A percentile compares a stretch with the other conserved stretches of the same genome.
Conservation (phyloP, 2,113 vertebrate genomes). For the Mus pahari region DNA sequence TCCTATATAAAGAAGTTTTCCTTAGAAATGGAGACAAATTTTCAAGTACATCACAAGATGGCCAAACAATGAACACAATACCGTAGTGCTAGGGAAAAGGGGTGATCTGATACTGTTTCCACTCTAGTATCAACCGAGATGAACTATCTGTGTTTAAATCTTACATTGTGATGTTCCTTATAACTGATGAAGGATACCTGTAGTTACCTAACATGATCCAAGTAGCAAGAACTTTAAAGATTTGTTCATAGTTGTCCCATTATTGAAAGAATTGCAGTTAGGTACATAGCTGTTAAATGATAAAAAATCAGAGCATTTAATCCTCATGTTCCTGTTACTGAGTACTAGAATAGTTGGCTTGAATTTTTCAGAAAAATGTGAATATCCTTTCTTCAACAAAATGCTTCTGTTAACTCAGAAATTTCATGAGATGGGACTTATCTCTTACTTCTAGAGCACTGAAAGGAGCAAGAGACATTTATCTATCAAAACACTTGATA, state of each 20-base stretch:
- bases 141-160: not conserved
- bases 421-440: not conserved
- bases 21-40: not conserved
- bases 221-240: not conserved
- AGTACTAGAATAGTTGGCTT: not conserved
- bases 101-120: slow-evolving; percentile 28
- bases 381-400: not conserved
- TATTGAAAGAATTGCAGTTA: not conserved
- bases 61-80: not conserved
- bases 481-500: not conserved
- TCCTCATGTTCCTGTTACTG: not conserved
- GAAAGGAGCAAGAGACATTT: not conserved
- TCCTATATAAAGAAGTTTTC: not conserved
- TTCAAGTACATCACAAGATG: not conserved
- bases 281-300: not conserved
- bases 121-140: slow-evolving; percentile 51
- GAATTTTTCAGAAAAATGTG: slow-evolving; percentile 31
- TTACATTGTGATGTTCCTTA: slow-evolving; percentile 19
- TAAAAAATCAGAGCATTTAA: slow-evolving; percentile 33
- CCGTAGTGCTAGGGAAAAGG: not conserved
- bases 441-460: not conserved
- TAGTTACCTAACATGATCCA: not conserved
- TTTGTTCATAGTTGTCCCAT: not conserved
- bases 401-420: not conserved
- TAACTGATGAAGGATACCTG: slow-evolving; percentile 21